Percentiles rank a stretch among this genome's conserved stretches.
Evolutionary conservation across 2,797 vertebrate species (phyloP).

Genomic region (Lepus townsendii): DNA sequence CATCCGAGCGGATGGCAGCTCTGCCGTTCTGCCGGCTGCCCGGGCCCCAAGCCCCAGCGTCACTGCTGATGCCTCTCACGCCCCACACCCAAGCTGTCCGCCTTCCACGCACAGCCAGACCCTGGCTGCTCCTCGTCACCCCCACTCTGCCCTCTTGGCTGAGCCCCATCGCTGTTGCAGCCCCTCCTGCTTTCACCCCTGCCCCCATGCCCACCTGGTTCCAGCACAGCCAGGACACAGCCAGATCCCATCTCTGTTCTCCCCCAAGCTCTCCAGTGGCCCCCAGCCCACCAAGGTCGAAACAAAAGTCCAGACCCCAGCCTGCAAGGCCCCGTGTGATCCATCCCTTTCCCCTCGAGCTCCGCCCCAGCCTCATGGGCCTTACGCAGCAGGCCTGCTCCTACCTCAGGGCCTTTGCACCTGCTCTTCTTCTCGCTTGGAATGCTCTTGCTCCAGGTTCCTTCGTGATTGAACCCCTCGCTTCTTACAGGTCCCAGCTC

Average conservation of each 20-base stretch:
- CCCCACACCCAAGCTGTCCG: fast-evolving
- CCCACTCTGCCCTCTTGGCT: too few species aligned
- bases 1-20: background rate
- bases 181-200: background rate
- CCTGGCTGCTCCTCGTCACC: background rate
- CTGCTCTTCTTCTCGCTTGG: background rate
- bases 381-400: background rate
- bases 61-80: fast-evolving
- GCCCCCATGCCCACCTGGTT: too few species aligned
- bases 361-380: too few species aligned
- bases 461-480: background rate
- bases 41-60: background rate
- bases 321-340: fast-evolving
- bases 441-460: background rate
- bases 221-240: too few species aligned
- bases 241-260: background rate
- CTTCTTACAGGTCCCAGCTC: background rate
- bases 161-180: background rate
- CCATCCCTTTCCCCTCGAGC: background rate
- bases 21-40: background rate
- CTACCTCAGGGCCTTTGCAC: conserved; percentile 27
- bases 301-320: background rate
- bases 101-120: background rate
- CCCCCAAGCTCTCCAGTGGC: background rate
- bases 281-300: background rate